Conservation (phyloP, 2,888 invertebrate species). For the Athalia cordata region DNA sequence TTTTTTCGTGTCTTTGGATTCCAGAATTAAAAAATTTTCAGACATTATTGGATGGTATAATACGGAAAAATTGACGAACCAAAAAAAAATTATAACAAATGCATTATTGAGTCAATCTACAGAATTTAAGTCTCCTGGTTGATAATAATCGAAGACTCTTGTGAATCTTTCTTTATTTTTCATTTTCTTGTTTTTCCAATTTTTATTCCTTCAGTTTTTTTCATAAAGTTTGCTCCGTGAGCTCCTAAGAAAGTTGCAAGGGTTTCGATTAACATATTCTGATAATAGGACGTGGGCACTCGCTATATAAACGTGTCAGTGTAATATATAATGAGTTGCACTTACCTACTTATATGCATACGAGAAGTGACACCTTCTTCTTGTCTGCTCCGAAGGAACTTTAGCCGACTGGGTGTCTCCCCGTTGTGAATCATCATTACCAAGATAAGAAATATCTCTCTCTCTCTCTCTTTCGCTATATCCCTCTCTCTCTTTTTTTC, state of each 20-base stretch:
- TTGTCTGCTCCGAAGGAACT: constrained; percentile 48
- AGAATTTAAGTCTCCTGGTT: too few species aligned
- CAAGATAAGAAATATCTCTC: constrained; percentile 54
- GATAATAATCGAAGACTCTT: neutral
- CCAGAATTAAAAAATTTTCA: neutral
- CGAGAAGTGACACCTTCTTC: constrained; percentile 69
- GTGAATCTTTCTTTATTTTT: neutral
- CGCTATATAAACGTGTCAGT: constrained; percentile 17
- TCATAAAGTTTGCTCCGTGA: neutral
- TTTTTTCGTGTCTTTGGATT: neutral
- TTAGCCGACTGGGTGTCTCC: constrained; percentile 31
- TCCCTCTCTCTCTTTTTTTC: neutral
- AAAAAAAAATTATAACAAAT: neutral
- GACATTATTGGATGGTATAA: too few species aligned
- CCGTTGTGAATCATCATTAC: constrained; percentile 64
- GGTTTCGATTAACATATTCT: constrained; percentile 35
- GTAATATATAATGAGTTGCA: constrained; percentile 61
- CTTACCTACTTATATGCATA: constrained; percentile 60
- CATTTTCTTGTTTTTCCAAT: neutral
- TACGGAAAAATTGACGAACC: neutral
- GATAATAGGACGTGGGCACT: constrained; percentile 32
- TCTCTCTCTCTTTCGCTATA: constrained; percentile 47
- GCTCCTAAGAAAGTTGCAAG: neutral
- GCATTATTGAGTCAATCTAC: too few species aligned
- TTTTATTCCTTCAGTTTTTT: neutral